Percentiles rank a stretch among this genome's conserved stretches.
Conservation (phyloP, 2,113 vertebrate genomes). For the Urocolius indicus region DNA sequence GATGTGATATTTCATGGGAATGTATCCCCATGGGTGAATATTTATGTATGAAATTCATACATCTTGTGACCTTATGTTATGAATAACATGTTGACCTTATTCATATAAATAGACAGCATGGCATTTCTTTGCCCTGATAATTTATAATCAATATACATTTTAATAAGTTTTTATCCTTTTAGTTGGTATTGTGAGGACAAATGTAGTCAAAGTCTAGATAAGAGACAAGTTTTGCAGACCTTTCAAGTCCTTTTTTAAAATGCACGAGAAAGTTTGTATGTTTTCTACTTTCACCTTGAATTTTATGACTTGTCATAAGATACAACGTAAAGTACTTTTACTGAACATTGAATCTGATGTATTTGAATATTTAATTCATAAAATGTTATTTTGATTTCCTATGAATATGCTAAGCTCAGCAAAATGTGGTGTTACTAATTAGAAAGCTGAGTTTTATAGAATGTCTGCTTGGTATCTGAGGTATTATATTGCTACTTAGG, state of each 20-base stretch:
- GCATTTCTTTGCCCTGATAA: background rate
- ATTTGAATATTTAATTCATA: conserved; percentile 54
- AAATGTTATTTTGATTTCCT: conserved; percentile 24
- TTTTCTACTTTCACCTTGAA: conserved; percentile 7
- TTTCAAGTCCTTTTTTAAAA: conserved; percentile 9
- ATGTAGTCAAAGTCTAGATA: background rate
- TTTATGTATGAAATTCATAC: conserved; percentile 28
- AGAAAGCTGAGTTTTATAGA: conserved; percentile 37
- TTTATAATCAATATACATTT: conserved; percentile 7
- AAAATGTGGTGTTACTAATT: conserved; percentile 13
- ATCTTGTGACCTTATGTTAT: conserved; percentile 10
- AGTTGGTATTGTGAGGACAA: background rate
- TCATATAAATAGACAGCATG: conserved; percentile 12
- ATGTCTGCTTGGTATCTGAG: conserved; percentile 21
- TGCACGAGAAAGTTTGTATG: background rate
- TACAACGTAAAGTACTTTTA: conserved; percentile 24
- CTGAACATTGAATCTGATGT: background rate
- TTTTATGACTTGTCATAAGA: background rate
- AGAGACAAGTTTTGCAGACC: background rate
- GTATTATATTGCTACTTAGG: conserved; percentile 45
- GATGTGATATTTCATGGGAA: background rate
- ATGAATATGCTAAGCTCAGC: conserved; percentile 12
- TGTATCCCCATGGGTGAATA: background rate
- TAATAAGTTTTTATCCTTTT: background rate
- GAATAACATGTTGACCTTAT: background rate